phyloP scores from a whole-genome alignment of 2,888 invertebrate species.

The Sinelater perroti region DNA sequence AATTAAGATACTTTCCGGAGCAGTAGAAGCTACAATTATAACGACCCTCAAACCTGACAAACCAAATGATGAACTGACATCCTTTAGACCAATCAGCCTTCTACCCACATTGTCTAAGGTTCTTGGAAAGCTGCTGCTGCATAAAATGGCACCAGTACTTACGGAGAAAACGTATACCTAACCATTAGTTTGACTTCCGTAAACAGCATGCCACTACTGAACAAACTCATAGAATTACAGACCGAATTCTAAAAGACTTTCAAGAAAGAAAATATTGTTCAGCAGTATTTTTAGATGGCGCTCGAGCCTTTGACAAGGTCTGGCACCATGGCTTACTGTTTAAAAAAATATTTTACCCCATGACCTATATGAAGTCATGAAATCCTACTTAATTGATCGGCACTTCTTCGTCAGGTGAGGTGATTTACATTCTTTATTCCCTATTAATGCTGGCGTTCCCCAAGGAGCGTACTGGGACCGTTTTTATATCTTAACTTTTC shows the following conservation, averaged over 20 bases:
- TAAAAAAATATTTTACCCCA: no score
- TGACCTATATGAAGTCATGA: no score
- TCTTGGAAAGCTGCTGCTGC: constrained; percentile 2
- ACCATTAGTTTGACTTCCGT: constrained; percentile 10
- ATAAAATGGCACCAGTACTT: neutral
- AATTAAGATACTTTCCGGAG: neutral
- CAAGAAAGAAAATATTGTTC: neutral
- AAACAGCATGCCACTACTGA: constrained; percentile 3
- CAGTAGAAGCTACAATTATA: neutral
- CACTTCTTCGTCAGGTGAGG: no score
- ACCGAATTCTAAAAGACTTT: neutral
- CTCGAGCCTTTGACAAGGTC: neutral
- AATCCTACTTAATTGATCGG: no score
- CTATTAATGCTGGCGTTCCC: no score
- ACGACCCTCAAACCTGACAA: neutral
- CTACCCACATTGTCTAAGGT: constrained; percentile 3
- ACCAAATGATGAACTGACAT: neutral
- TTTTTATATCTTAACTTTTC: no score
- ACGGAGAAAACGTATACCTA: constrained; percentile 2
- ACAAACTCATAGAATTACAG: neutral
- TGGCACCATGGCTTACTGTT: neutral
- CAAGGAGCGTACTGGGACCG: no score
- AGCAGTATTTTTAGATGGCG: constrained; percentile 6
- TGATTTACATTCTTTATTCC: no score
- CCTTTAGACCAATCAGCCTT: constrained; percentile 6